Evolutionary conservation across 2,888 invertebrate genomes (phyloP).

Genomic region (Oscheius sp.): DNA sequence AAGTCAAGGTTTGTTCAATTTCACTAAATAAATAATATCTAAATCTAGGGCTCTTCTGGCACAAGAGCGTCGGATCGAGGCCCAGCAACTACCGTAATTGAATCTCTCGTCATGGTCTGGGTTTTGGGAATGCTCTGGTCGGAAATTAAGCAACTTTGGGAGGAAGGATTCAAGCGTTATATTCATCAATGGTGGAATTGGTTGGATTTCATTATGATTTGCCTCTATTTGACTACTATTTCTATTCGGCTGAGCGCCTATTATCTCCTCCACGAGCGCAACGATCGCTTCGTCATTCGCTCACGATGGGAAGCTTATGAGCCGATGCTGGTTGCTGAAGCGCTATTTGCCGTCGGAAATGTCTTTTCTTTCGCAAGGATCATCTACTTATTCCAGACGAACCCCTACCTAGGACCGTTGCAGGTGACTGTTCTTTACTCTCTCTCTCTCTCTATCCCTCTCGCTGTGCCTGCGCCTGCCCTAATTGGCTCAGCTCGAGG

Average conservation of each 20-base stretch:
- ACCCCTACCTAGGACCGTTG: constrained; percentile 75
- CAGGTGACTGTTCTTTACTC: constrained; percentile 71
- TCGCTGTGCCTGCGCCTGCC: neutral
- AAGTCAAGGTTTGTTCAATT: constrained; percentile 29
- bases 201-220: constrained; percentile 76
- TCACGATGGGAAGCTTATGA: constrained; percentile 74
- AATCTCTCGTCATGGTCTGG: constrained; percentile 74
- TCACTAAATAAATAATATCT: neutral
- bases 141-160: constrained; percentile 76
- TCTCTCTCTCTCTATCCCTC: too few relatives aligned
- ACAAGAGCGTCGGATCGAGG: constrained; percentile 71
- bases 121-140: constrained; percentile 75
- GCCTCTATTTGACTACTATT: constrained; percentile 75
- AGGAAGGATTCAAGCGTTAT: constrained; percentile 75
- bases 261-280: neutral
- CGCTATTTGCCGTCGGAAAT: constrained; percentile 75
- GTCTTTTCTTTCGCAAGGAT: constrained; percentile 75
- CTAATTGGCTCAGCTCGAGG: too few relatives aligned
- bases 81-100: constrained; percentile 74
- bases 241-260: constrained; percentile 70
- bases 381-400: constrained; percentile 75
- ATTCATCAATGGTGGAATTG: constrained; percentile 76
- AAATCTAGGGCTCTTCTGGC: constrained; percentile 38
- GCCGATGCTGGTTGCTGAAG: constrained; percentile 75
- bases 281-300: constrained; percentile 54